Evolutionary conservation across 2,797 vertebrate species (phyloP).

Genomic region (Sebastes jordani): DNA sequence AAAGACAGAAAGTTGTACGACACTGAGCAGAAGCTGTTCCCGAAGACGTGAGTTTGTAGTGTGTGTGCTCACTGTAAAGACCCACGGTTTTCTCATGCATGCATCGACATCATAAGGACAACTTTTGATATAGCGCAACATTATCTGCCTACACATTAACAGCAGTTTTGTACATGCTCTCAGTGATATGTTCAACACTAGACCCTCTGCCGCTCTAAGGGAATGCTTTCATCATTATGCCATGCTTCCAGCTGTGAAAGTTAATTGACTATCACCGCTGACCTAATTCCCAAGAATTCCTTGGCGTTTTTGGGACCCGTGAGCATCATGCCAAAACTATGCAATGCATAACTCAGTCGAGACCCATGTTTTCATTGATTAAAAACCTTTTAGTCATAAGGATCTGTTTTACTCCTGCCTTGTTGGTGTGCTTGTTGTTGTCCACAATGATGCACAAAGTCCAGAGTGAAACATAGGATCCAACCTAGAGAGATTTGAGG

Average conservation of each 20-base stretch:
- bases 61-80: conserved; percentile 18
- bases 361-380: background rate
- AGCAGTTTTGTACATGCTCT: conserved; percentile 57
- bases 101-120: conserved; percentile 36
- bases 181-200: conserved; percentile 38
- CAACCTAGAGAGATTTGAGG: conserved; percentile 15
- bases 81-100: conserved; percentile 51
- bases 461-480: conserved; percentile 4
- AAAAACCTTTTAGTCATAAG: background rate
- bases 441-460: conserved; percentile 5
- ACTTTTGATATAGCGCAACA: conserved; percentile 22
- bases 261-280: background rate
- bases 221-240: conserved; percentile 26
- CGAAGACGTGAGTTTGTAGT: conserved; percentile 10
- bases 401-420: conserved; percentile 2
- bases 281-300: conserved; percentile 19
- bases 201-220: conserved; percentile 26
- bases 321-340: conserved; percentile 5
- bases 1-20: conserved; percentile 55
- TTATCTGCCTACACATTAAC: conserved; percentile 38
- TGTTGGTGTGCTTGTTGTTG: conserved; percentile 37
- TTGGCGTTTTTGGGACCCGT: background rate
- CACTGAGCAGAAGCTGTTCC: conserved; percentile 67
- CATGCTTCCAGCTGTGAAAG: conserved; percentile 24
- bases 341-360: background rate